Evolutionary conservation across 2,113 vertebrate genomes (phyloP).

Genomic region (Dissostichus mawsoni): DNA sequence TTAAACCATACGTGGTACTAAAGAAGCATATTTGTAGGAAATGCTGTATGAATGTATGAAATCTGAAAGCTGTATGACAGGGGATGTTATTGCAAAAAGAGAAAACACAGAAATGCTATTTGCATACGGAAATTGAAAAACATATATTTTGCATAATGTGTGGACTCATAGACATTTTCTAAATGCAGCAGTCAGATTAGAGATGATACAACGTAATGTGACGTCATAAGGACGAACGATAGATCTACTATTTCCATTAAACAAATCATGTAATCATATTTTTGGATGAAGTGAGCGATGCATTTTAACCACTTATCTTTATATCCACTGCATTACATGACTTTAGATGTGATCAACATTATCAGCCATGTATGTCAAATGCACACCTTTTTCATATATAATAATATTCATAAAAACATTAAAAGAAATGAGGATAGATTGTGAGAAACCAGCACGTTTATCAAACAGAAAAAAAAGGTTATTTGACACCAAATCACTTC

Average conservation of each 20-base stretch:
- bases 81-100: not conserved
- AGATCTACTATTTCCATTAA: conserved; percentile 10
- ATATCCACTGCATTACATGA: not conserved
- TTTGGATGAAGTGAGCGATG: too few relatives aligned
- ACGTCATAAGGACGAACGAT: not conserved
- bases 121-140: conserved; percentile 32
- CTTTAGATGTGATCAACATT: not conserved
- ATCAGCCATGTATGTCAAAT: not conserved
- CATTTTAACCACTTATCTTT: too few relatives aligned
- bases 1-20: not conserved
- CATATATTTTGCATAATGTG: conserved; percentile 18
- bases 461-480: not conserved
- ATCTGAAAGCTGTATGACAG: not conserved
- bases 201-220: not conserved
- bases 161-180: conserved; percentile 15
- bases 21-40: not conserved
- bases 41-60: not conserved
- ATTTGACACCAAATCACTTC: conserved; percentile 8
- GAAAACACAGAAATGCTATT: conserved; percentile 1
- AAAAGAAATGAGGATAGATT: not conserved
- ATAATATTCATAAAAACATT: conserved; percentile 5
- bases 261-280: not conserved
- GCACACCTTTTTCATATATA: not conserved
- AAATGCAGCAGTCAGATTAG: not conserved
- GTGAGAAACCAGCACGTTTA: conserved; percentile 20